A percentile compares a stretch with the other conserved stretches of the same genome.
Conservation (phyloP, 2,797 vertebrate species). For the Protosalanx chinensis region DNA sequence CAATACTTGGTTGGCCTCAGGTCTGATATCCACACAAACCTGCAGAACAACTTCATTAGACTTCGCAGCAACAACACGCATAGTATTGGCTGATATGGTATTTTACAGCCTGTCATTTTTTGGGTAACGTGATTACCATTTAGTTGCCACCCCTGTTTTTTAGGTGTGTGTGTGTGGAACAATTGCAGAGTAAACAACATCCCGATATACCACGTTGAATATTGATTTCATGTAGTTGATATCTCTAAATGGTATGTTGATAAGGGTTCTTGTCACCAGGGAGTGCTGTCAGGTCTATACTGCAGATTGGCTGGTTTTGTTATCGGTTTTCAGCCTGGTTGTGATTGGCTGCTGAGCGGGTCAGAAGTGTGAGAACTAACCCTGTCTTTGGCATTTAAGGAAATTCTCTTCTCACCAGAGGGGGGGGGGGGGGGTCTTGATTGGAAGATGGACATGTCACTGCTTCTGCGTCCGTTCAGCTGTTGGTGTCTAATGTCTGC, state of each 20-base stretch:
- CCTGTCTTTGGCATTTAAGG: background rate
- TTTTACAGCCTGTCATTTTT: background rate
- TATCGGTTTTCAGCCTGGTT: background rate
- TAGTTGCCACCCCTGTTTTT: background rate
- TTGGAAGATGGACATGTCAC: background rate
- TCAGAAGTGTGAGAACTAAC: background rate
- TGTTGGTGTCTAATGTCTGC: slow-evolving; percentile 2
- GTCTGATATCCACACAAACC: slow-evolving; percentile 37
- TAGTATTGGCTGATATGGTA: background rate
- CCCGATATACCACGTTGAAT: background rate
- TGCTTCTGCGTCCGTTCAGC: background rate
- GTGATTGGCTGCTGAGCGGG: background rate
- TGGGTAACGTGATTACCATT: background rate
- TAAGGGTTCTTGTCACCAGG: background rate
- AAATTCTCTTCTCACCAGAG: background rate
- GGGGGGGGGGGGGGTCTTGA: background rate
- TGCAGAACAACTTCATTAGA: slow-evolving; percentile 35
- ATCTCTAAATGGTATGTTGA: too few relatives aligned
- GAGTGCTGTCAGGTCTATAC: background rate
- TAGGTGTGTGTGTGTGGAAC: background rate
- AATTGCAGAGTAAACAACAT: background rate
- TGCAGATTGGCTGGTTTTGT: background rate
- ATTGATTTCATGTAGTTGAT: background rate
- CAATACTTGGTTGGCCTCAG: slow-evolving; percentile 10
- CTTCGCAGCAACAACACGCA: background rate